Conservation (phyloP, 2,797 vertebrate species). For the Falco rusticolus region DNA sequence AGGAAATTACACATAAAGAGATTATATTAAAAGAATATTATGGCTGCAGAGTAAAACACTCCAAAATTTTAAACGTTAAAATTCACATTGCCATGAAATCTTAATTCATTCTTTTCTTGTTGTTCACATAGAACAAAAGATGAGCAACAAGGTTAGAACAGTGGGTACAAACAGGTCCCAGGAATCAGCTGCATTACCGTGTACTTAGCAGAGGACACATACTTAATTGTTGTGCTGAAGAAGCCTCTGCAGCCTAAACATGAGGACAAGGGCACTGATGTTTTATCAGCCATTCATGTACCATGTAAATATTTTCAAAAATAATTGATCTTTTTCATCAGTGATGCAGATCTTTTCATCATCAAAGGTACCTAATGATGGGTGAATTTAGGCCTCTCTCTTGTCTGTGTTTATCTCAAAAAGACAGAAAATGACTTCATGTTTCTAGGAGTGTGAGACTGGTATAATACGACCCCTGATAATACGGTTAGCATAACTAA, state of each 20-base stretch:
- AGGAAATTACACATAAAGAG: not conserved
- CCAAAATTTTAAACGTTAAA: slow-evolving; percentile 1
- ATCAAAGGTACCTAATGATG: not conserved
- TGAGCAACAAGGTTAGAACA: not conserved
- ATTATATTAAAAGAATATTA: slow-evolving; percentile 5
- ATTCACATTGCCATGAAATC: not conserved
- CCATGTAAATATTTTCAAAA: slow-evolving; percentile 3
- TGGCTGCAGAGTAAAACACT: not conserved
- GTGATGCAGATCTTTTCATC: not conserved
- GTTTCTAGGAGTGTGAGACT: not conserved
- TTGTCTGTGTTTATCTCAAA: not conserved
- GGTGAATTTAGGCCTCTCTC: not conserved
- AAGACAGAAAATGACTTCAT: not conserved
- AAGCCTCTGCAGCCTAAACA: not conserved
- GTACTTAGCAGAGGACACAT: not conserved
- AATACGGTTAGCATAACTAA: not conserved
- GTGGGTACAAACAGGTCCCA: not conserved
- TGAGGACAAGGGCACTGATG: not conserved
- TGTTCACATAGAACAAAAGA: not conserved
- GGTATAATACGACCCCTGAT: not conserved
- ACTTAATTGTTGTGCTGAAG: not conserved
- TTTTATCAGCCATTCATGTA: not conserved
- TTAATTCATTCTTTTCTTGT: not conserved
- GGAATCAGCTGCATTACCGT: not conserved
- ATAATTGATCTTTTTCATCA: not conserved